Conservation (phyloP, 2,113 vertebrate species). For the Paramisgurnus dabryanus region DNA sequence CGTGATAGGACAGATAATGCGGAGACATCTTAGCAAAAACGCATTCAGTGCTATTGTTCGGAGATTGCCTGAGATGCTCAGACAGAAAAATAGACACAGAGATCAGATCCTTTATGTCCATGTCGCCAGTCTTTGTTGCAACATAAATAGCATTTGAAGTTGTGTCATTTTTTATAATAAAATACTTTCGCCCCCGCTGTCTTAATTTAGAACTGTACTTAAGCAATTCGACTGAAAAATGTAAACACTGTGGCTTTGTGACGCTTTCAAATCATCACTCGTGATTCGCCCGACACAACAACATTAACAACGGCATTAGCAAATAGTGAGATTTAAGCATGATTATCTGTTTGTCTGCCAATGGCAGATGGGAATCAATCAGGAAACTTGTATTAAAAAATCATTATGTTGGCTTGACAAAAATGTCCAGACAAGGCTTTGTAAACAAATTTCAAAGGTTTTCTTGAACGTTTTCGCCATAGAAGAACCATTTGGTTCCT, state of each 20-base stretch:
- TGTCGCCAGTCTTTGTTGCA: slow-evolving; percentile 43
- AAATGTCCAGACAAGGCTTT: too few species aligned
- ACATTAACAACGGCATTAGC: too few species aligned
- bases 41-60: slow-evolving; percentile 55
- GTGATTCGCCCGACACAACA: too few species aligned
- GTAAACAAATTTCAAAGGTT: too few species aligned
- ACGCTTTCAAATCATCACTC: too few species aligned
- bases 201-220: neutral
- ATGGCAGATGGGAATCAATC: neutral
- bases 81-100: slow-evolving; percentile 42
- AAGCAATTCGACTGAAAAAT: neutral
- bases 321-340: too few species aligned
- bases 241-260: too few species aligned
- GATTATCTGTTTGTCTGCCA: neutral
- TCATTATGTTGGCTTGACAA: neutral
- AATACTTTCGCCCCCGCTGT: neutral
- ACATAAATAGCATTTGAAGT: slow-evolving; percentile 22
- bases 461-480: too few species aligned
- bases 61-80: slow-evolving; percentile 53
- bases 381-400: neutral
- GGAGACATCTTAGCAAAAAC: slow-evolving; percentile 44
- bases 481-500: too few species aligned
- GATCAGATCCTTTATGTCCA: slow-evolving; percentile 42
- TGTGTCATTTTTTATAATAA: neutral
- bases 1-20: slow-evolving; percentile 65